Base-by-base conservation (phyloP, 1,140 invertebrate genomes). In the Lucilia sericata region DNA sequence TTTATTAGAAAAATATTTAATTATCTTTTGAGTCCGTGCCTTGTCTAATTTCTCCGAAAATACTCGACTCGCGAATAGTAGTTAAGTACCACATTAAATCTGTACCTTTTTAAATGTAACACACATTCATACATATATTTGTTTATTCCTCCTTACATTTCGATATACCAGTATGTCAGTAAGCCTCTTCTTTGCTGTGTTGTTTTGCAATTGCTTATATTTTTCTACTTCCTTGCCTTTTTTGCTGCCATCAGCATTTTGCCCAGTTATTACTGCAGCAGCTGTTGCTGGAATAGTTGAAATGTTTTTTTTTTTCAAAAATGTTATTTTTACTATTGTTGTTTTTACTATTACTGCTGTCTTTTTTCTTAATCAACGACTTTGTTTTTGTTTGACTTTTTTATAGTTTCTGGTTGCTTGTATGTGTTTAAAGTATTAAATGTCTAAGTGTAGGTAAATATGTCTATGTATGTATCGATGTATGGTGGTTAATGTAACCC, bases 221-320 rank as follows among this genome's bases (percentile, higher is more conserved):
- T 34, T 75, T 75, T 74, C 74, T 10, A 30, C 25, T 30, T 12
- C 25, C 2, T 17, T 60, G 55, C 14, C 14, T 2, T 17, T n/a
- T 60, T 14, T n/a, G 14, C 14, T n/a, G 55, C 74, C 14, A 75
- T 75, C 4, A 25, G 19, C 70, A 10, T 75, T 75, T 75, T 36
- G 17, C 30, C 55, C 74, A 75, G 74, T 75, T 75, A 75, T 75
- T 75, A 75, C 74, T 75, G 74, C 74, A 75, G 74, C 74, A 75
- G 74, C 74, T 75, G 74, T 75, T 75, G 74, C 74, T 75, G 34
- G 14, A 10, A 34, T 75, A 36, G 12, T 75, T 75, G 55, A 14
- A n/a, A 14, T n/a, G 10, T 36, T 75, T 9, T 25, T 75, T 34
- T 25, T 75, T 8, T 36, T 14, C 9, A 36, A 25, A 14, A 34